These are phyloP conservation scores for Ichneumoninae sp. DNA, from an alignment of 2,888 invertebrate genomes.

Conservation along the genomic window DNA sequence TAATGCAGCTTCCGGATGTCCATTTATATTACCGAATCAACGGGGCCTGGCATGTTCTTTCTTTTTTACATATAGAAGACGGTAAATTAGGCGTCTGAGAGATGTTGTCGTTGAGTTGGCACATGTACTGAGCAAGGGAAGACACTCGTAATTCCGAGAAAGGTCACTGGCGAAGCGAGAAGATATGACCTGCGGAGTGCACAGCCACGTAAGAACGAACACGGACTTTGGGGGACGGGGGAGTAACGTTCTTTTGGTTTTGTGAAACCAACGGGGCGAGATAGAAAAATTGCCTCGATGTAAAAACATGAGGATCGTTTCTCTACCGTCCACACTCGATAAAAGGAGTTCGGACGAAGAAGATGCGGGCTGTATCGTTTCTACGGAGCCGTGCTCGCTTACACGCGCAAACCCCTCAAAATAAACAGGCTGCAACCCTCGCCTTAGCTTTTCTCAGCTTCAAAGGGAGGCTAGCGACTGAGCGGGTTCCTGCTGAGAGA, in stretches of 20 bases:
- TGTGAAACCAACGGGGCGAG: slow-evolving; percentile 81
- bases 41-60: neutral
- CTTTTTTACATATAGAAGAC: slow-evolving; percentile 18
- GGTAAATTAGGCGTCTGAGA: neutral
- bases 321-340: slow-evolving; percentile 81
- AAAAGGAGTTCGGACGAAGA: slow-evolving; percentile 76
- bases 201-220: slow-evolving; percentile 44
- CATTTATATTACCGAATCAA: slow-evolving; percentile 36
- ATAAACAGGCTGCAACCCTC: slow-evolving; percentile 58
- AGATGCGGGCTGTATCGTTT: slow-evolving; percentile 63
- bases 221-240: slow-evolving; percentile 42
- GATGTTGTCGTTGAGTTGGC: slow-evolving; percentile 31
- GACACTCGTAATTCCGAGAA: slow-evolving; percentile 45
- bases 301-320: slow-evolving; percentile 84
- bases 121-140: slow-evolving; percentile 22
- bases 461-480: slow-evolving; percentile 63
- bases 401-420: slow-evolving; percentile 48
- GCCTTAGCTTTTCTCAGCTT: slow-evolving; percentile 57
- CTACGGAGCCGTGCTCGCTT: slow-evolving; percentile 35
- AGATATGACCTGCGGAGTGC: slow-evolving; percentile 64
- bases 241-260: slow-evolving; percentile 76
- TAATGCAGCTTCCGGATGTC: slow-evolving; percentile 44
- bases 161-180: slow-evolving; percentile 65
- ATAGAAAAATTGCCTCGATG: slow-evolving; percentile 84
- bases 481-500: slow-evolving; percentile 50